Evolutionary conservation across 2,113 vertebrate species (phyloP).

Genomic region (Misgurnus mizolepis): DNA sequence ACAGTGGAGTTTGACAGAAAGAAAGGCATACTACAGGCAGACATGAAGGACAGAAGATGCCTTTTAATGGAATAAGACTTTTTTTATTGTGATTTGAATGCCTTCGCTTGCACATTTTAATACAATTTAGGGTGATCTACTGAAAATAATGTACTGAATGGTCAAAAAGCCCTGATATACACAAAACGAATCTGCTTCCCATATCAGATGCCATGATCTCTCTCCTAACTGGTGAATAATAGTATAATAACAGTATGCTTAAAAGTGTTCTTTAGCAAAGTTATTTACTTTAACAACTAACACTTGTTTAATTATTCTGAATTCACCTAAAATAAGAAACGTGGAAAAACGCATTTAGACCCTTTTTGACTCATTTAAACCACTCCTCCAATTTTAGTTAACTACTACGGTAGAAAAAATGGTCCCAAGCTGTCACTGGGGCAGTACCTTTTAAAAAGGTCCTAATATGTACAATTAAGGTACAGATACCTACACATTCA

Average conservation of each 20-base stretch:
- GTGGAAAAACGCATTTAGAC: background rate
- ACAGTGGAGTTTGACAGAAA: slow-evolving; percentile 18
- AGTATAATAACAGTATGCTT: background rate
- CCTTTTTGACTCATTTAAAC: background rate
- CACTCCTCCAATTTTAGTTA: too few relatives aligned
- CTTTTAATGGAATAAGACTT: slow-evolving; percentile 6
- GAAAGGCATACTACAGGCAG: background rate
- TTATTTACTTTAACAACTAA: background rate
- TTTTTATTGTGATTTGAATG: slow-evolving; percentile 9
- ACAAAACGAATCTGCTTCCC: background rate
- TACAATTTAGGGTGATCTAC: too few relatives aligned
- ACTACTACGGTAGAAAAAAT: too few relatives aligned
- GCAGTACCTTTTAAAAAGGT: too few relatives aligned
- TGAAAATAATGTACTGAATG: too few relatives aligned
- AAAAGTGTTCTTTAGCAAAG: background rate
- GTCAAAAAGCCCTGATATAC: too few relatives aligned
- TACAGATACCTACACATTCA: too few relatives aligned
- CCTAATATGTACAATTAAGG: too few relatives aligned
- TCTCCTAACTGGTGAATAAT: slow-evolving; percentile 11
- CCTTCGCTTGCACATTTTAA: background rate
- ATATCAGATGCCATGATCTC: background rate
- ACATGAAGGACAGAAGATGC: slow-evolving; percentile 42
- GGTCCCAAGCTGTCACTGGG: too few relatives aligned
- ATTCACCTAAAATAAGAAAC: background rate
- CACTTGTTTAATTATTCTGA: background rate